A percentile compares a stretch with the other conserved stretches of the same genome.
Evolutionary conservation across 2,797 vertebrate species (phyloP).

Genomic region (Onychomys arenicola): DNA sequence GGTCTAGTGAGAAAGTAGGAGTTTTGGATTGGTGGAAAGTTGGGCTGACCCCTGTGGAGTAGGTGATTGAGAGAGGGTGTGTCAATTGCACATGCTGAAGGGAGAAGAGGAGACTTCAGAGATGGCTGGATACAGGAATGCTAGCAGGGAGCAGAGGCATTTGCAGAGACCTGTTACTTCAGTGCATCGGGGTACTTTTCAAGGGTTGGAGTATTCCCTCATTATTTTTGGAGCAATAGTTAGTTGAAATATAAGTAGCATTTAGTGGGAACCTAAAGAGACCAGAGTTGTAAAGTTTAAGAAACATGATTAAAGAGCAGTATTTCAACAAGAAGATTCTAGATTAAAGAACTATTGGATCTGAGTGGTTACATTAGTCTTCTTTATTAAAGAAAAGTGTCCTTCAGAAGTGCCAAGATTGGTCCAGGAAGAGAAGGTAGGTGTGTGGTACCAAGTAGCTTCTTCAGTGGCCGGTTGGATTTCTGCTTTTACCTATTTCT

Average conservation of each 20-base stretch:
- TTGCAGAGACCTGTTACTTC: not conserved
- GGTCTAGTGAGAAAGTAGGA: not conserved
- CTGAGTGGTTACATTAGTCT: not conserved
- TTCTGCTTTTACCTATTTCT: conserved; percentile 37
- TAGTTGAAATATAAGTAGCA: conserved; percentile 39
- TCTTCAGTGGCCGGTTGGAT: not conserved
- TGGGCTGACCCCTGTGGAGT: not conserved
- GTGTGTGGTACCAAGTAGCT: not conserved
- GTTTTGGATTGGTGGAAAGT: not conserved
- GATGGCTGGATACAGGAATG: not conserved
- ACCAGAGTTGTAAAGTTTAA: conserved; percentile 37
- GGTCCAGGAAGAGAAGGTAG: not conserved
- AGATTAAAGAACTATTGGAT: conserved; percentile 31
- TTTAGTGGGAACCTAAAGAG: not conserved
- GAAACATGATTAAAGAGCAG: conserved; percentile 8
- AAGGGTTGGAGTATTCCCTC: not conserved
- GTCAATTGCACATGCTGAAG: not conserved
- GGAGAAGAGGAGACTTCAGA: not conserved
- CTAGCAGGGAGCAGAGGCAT: not conserved
- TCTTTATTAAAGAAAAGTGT: conserved; percentile 3
- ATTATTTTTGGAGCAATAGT: not conserved
- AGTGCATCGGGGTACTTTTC: not conserved
- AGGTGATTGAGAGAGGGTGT: not conserved
- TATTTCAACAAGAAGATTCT: conserved; percentile 11
- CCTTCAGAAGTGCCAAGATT: not conserved